Percentiles rank a stretch among this genome's conserved stretches.
Evolutionary conservation across 2,113 vertebrate species (phyloP).

Genomic region (Leucosticte australis): DNA sequence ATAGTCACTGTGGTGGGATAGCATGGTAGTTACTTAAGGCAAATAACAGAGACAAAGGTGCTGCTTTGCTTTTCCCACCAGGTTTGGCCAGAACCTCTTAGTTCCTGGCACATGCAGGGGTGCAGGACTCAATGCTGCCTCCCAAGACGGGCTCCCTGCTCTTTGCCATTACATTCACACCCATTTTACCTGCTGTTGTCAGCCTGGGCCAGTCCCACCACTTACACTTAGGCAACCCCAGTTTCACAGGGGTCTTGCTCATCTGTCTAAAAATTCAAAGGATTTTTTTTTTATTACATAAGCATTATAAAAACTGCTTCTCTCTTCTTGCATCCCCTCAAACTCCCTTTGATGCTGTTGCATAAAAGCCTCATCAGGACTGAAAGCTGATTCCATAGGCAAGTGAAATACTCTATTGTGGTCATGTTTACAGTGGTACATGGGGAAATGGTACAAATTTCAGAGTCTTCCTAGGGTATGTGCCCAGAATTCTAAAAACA

Average conservation of each 20-base stretch:
- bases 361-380: background rate
- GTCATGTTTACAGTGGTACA: background rate
- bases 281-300: background rate
- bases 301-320: background rate
- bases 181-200: background rate
- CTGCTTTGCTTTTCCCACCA: background rate
- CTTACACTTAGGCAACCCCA: background rate
- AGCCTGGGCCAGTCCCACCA: background rate
- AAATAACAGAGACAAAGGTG: background rate
- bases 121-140: fast-evolving
- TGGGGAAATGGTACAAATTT: background rate
- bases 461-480: background rate
- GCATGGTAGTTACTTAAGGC: background rate
- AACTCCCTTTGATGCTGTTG: background rate
- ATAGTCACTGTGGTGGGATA: background rate
- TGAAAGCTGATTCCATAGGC: background rate
- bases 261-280: background rate
- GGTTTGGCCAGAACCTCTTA: background rate
- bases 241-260: background rate
- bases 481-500: background rate
- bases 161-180: background rate
- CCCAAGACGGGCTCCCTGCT: background rate
- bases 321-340: background rate
- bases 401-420: background rate
- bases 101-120: fast-evolving